phyloP scores from a whole-genome alignment of 2,888 invertebrate genomes.

The Brachyopa scutellaris region DNA sequence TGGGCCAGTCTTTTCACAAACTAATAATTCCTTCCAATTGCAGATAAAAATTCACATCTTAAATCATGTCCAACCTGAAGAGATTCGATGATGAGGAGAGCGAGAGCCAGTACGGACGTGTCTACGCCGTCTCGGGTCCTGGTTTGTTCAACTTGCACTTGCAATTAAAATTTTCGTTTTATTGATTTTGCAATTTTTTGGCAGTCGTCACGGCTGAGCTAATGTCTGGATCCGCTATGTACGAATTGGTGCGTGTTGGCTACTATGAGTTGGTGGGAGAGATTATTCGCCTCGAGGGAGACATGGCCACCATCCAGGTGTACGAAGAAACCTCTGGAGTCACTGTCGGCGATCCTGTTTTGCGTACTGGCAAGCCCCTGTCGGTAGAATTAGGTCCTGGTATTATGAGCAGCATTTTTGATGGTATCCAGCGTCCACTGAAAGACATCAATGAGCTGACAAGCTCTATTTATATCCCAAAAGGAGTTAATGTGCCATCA shows the following conservation, averaged over 20 bases:
- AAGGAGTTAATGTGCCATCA: constrained; percentile 96
- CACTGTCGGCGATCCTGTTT: constrained; percentile 99
- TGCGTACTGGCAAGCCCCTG: constrained; percentile 98
- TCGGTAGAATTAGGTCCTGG: constrained; percentile 99
- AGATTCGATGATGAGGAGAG: constrained; percentile 87
- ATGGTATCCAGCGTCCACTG: constrained; percentile 99
- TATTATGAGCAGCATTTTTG: constrained; percentile 99
- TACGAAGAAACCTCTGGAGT: constrained; percentile 98
- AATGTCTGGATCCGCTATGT: constrained; percentile 99
- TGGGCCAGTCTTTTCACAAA: neutral
- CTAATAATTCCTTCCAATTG: constrained; percentile 3
- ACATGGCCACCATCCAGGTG: constrained; percentile 99
- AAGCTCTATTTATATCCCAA: constrained; percentile 98
- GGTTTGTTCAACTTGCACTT: constrained; percentile 83
- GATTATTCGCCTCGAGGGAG: constrained; percentile 99
- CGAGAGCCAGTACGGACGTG: constrained; percentile 95
- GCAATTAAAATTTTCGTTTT: too few species aligned
- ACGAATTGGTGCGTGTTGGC: constrained; percentile 99
- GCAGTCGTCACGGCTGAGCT: constrained; percentile 98
- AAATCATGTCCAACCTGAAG: constrained; percentile 77
- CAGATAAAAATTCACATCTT: constrained; percentile 31
- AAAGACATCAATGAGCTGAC: constrained; percentile 96
- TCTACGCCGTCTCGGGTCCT: constrained; percentile 98
- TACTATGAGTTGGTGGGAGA: constrained; percentile 98
- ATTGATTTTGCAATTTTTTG: constrained; percentile 19